Percentiles rank a stretch among this genome's conserved stretches.
phyloP scores from a whole-genome alignment of 2,797 vertebrate species.

The Pogoniulus pusillus region DNA sequence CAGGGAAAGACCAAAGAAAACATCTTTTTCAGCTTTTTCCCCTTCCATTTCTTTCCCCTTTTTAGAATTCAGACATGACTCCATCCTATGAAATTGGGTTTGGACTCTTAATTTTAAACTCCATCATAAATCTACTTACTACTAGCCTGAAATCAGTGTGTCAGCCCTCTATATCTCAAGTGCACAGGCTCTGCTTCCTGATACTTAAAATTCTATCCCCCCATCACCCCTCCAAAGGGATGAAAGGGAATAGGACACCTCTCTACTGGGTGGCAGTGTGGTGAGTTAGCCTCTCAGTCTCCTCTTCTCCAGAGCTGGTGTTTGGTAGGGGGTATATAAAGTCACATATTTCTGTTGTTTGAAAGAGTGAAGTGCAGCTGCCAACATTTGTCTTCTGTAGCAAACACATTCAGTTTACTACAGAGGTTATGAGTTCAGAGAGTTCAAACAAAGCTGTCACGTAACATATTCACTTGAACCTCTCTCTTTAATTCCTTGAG shows the following conservation, averaged over 20 bases:
- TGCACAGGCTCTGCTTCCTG: background rate
- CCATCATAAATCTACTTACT: background rate
- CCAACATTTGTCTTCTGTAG: background rate
- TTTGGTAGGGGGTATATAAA: background rate
- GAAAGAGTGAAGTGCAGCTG: background rate
- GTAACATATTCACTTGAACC: background rate
- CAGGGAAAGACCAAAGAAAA: conserved; percentile 65
- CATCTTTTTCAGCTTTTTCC: background rate
- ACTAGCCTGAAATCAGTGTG: background rate
- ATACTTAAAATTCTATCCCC: background rate
- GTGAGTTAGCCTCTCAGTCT: background rate
- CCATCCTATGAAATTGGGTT: background rate
- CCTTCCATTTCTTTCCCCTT: background rate
- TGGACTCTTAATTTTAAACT: background rate
- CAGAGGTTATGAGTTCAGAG: background rate
- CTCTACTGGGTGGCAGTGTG: background rate
- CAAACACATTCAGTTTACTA: background rate
- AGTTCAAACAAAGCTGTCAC: background rate
- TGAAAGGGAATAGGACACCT: background rate
- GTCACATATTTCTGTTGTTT: background rate
- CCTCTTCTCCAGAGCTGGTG: background rate
- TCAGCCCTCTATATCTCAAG: background rate
- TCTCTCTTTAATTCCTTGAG: background rate
- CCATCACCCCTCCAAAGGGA: background rate
- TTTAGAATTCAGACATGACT: background rate